Evolutionary conservation across 2,888 invertebrate genomes (phyloP).

Genomic region (Nineta flava): DNA sequence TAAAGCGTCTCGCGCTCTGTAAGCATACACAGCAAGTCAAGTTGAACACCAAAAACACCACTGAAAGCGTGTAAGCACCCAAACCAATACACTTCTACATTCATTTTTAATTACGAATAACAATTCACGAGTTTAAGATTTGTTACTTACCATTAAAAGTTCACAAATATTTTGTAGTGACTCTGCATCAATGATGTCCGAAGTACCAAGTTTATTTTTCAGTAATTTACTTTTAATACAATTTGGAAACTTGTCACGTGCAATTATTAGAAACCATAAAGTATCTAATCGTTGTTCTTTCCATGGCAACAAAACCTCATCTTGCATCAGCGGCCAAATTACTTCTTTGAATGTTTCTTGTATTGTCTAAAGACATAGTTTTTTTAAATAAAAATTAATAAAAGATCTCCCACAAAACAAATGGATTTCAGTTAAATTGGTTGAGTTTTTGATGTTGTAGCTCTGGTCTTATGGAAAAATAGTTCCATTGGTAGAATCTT

Average conservation of each 20-base stretch:
- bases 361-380: slow-evolving; percentile 27
- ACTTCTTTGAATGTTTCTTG: slow-evolving; percentile 35
- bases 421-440: too few relatives aligned
- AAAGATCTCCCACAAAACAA: neutral
- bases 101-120: too few relatives aligned
- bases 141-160: slow-evolving; percentile 42
- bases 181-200: slow-evolving; percentile 39
- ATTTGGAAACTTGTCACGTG: slow-evolving; percentile 29
- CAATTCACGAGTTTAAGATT: too few relatives aligned
- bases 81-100: too few relatives aligned
- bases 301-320: slow-evolving; percentile 43
- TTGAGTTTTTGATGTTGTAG: too few relatives aligned
- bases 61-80: too few relatives aligned
- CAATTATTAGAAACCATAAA: slow-evolving; percentile 39
- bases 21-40: too few relatives aligned
- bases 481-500: too few relatives aligned
- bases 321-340: slow-evolving; percentile 43
- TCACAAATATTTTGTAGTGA: slow-evolving; percentile 38
- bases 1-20: too few relatives aligned
- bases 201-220: slow-evolving; percentile 36
- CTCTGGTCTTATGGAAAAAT: too few relatives aligned
- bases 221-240: slow-evolving; percentile 35
- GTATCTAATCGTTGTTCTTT: slow-evolving; percentile 47
- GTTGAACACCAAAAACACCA: too few relatives aligned
- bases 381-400: slow-evolving; percentile 1